phyloP scores from a whole-genome alignment of 2,797 vertebrate genomes.

The Cynodonichthys magdalenae region DNA sequence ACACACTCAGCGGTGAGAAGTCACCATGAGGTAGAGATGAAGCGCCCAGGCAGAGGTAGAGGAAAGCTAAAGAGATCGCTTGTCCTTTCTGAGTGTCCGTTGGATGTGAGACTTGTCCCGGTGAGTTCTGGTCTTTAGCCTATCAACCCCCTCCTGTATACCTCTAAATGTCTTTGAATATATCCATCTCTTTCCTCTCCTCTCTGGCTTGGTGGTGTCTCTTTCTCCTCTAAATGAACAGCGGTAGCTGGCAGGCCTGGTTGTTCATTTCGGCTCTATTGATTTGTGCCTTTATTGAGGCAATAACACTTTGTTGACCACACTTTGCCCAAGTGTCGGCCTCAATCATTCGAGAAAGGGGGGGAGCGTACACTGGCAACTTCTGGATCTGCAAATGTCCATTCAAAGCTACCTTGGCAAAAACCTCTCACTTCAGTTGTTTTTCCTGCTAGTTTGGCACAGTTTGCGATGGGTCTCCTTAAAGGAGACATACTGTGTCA shows the following conservation, averaged over 20 bases:
- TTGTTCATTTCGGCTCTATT: constrained; percentile 95
- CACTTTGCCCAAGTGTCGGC: constrained; percentile 89
- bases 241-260: constrained; percentile 87
- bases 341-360: constrained; percentile 83
- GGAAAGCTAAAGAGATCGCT: constrained; percentile 81
- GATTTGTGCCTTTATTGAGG: constrained; percentile 93
- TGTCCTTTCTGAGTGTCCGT: constrained; percentile 70
- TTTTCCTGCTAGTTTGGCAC: constrained; percentile 33
- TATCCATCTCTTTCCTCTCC: constrained; percentile 59
- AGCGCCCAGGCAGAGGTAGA: constrained; percentile 63
- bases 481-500: constrained; percentile 3
- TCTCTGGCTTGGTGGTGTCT: constrained; percentile 61
- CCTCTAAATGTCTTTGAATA: constrained; percentile 70
- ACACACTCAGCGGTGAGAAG: constrained; percentile 68
- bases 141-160: constrained; percentile 71
- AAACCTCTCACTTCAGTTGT: constrained; percentile 11
- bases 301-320: constrained; percentile 93
- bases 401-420: constrained; percentile 20
- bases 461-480: constrained; percentile 17
- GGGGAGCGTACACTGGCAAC: constrained; percentile 57
- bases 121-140: constrained; percentile 75
- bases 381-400: constrained; percentile 54
- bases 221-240: constrained; percentile 91
- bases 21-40: constrained; percentile 76
- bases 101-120: constrained; percentile 65